Evolutionary conservation across 2,113 vertebrate species (phyloP), one percentile per base, ranked within the genome.

Genomic region (Plotosus lineatus): DNA sequence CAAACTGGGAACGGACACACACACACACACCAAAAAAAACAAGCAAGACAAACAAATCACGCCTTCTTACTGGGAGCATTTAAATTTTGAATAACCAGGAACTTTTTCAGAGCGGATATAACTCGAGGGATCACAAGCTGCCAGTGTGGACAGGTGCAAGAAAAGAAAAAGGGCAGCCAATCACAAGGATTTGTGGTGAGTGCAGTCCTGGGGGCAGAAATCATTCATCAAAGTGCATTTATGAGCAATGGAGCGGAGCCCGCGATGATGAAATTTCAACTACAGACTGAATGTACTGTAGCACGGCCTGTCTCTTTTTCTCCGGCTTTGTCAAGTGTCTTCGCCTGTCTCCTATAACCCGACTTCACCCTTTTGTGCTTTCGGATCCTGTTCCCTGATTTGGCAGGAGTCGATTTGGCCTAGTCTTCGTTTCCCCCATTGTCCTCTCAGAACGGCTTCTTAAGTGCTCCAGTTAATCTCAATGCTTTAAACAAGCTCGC

Each of bases 231-330:
- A 78, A 80, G 42, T 21, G 56, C 69, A 77, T 81, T 80, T 82
- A 61, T 79, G 76, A 81, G 76, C 28, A 12, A 51, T 31, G 65
- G 71, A 75, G 63, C 60, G 71, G n/a, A 82, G 77, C 71, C 71
- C 77, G 66, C 66, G 6, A 76, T 80, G 69, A 85, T 82, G 65
- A 82, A 78, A 77, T 75, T 75, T 77, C 79, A 83, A 75, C 90
- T 87, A 89, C 86, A 91, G 88, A 82, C 87, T 87, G 90, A 91
- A 87, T 90, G 90, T 85, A 87, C 82, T 21, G 79, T 83, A 87
- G 85, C 81, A 77, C 81, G 88, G 89, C 86, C 88, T 86, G 88
- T 84, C 86, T 80, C 79, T 55, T 6, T 60, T 56, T 44, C 28
- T 51, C 63, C n/a, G 48, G 42, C 55, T 73, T 56, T 51, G 36